Conservation (phyloP, 2,888 invertebrate species). For the Caenorhabditis wallacei region DNA sequence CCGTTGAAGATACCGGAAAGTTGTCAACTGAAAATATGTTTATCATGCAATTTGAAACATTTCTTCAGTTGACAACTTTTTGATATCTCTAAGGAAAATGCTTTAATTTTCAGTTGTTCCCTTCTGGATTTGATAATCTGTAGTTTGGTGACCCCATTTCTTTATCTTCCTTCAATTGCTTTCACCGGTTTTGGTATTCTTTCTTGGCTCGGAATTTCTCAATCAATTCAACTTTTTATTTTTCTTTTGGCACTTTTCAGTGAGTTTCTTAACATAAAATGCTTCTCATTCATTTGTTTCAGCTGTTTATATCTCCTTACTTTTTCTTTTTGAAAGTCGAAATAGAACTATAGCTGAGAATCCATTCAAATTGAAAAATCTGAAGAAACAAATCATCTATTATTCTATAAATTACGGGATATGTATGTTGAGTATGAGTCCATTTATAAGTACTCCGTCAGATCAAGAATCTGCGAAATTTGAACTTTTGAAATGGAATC, state of each 20-base stretch:
- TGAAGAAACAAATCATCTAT: background rate
- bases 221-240: background rate
- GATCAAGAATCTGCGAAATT: slow-evolving; percentile 8
- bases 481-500: background rate
- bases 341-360: slow-evolving; percentile 1
- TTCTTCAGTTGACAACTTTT: slow-evolving; percentile 1
- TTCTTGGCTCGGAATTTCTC: slow-evolving; percentile 1
- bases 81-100: background rate
- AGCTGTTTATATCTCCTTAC: background rate
- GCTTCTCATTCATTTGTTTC: no score
- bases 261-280: background rate
- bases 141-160: slow-evolving; percentile 1
- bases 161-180: slow-evolving; percentile 20
- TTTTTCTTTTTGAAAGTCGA: slow-evolving; percentile 12
- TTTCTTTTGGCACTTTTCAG: background rate
- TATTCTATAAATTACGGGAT: background rate
- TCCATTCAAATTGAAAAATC: background rate
- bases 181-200: slow-evolving; percentile 4
- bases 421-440: background rate
- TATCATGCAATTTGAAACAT: no score
- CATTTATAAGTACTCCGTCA: background rate
- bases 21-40: no score
- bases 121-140: slow-evolving; percentile 1
- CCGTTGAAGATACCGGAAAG: no score
- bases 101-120: slow-evolving; percentile 7